These are phyloP conservation scores for Pyralis farinalis DNA, from an alignment of 2,888 invertebrate species.

Conservation along the genomic window DNA sequence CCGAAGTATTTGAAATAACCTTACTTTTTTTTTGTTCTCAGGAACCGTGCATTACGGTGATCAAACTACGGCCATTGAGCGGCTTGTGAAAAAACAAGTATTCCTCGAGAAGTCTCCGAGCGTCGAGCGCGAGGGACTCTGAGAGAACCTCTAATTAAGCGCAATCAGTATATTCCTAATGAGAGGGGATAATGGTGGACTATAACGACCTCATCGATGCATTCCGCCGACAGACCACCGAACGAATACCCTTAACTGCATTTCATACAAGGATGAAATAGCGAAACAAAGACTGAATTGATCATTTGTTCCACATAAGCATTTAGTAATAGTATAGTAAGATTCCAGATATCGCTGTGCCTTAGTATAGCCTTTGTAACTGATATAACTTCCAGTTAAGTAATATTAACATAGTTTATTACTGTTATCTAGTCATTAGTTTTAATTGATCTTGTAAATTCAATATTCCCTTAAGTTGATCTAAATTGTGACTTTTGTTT, in stretches of 20 bases:
- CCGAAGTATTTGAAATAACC: conserved; percentile 26
- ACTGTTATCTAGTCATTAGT: conserved; percentile 75
- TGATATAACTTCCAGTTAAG: conserved; percentile 50
- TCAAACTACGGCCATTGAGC: conserved; percentile 73
- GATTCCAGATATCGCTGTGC: conserved; percentile 69
- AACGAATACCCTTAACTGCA: conserved; percentile 60
- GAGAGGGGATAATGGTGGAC: conserved; percentile 77
- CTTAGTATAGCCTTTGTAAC: conserved; percentile 51
- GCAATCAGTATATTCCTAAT: conserved; percentile 81
- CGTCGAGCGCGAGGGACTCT: conserved; percentile 63
- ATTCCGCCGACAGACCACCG: conserved; percentile 63
- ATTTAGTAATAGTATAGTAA: conserved; percentile 63
- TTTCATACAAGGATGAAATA: conserved; percentile 65
- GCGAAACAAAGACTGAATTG: conserved; percentile 68
- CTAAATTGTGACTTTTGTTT: conserved; percentile 15
- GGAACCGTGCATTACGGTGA: conserved; percentile 69
- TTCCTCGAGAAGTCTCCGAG: conserved; percentile 60
- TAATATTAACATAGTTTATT: conserved; percentile 45
- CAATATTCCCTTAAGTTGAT: conserved; percentile 15
- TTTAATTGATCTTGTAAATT: conserved; percentile 38
- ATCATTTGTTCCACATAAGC: conserved; percentile 66
- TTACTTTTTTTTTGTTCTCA: conserved; percentile 57
- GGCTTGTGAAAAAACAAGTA: conserved; percentile 77
- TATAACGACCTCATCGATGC: conserved; percentile 75
- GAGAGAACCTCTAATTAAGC: conserved; percentile 77